These are phyloP conservation scores for Adelosebastes latens DNA, from an alignment of 2,797 vertebrate species.

Conservation along the genomic window DNA sequence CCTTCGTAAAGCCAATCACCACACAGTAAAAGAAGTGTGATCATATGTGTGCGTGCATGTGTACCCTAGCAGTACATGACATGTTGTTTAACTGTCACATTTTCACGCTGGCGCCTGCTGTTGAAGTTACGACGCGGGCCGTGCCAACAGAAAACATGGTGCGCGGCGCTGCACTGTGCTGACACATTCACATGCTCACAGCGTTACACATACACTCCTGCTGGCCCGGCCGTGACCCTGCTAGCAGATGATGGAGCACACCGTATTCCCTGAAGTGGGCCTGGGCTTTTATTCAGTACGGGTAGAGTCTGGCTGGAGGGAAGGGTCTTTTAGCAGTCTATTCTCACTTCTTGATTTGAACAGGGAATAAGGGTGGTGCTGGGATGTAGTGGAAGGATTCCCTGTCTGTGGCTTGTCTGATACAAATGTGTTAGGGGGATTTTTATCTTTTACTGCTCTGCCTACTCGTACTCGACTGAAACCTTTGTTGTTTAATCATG, in stretches of 20 bases:
- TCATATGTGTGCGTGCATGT: neutral
- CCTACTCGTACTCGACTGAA: neutral
- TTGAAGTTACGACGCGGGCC: neutral
- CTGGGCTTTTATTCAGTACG: constrained; percentile 48
- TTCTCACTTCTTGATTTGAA: constrained; percentile 70
- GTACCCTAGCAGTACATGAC: neutral
- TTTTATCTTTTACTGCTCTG: neutral
- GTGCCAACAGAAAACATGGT: constrained; percentile 32
- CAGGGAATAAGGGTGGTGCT: constrained; percentile 61
- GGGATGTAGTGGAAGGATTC: constrained; percentile 23
- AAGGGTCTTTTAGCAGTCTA: constrained; percentile 59
- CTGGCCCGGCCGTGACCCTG: constrained; percentile 72
- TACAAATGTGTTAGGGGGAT: constrained; percentile 24
- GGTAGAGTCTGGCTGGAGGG: constrained; percentile 49
- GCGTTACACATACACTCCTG: constrained; percentile 39
- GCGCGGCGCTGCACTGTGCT: constrained; percentile 2
- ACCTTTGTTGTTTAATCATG: constrained; percentile 34
- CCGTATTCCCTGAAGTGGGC: constrained; percentile 64
- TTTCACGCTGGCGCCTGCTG: constrained; percentile 31
- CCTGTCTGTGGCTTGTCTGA: constrained; percentile 25
- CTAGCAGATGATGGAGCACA: constrained; percentile 64
- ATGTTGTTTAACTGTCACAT: constrained; percentile 37
- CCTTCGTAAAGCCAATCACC: neutral
- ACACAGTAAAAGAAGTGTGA: neutral
- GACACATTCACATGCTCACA: constrained; percentile 65